Evolutionary conservation across 2,113 vertebrate species (phyloP), one percentile per base, ranked within the genome.

Genomic region (Nothocercus nigrocapillus): DNA sequence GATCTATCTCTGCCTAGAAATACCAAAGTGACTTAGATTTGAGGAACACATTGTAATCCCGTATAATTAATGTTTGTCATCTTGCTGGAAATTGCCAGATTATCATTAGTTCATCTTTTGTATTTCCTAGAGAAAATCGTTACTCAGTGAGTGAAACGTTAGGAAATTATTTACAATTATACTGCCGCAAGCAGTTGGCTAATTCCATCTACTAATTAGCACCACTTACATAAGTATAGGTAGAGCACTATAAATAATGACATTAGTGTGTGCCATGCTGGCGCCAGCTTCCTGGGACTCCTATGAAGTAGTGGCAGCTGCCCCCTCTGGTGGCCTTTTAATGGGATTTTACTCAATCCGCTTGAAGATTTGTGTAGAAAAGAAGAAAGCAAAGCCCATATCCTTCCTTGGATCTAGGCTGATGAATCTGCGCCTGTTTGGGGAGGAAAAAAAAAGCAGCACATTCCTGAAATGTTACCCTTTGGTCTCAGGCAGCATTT

Each of bases 131-230:
- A 95, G 90, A 95, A 96, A 93, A 90, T 96, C 95, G 94, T 96
- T 95, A 93, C 70, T 82, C 77, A 24, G 91, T 9, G 77, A 96
- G 72, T 42, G 91, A 95, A 93, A 85, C 75, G 80, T 75, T 42
- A 68, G 94, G 81, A 97, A 97, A 97, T 97, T 97, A 96, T 97
- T 97, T 96, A 96, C 96, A 97, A 95, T 95, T 92, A 94, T 7
- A 87, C 82, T 90, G 87, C 92, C 40, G 78, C 91, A 90, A 95
- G 94, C 96, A 95, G 94, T 72, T 64, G 91, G 95, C 92, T 97
- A 97, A 97, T 97, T 97, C 93, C 75, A 90, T 91, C 95, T 94
- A 12, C 95, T 96, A 97, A 97, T 97, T 96, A 97, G 88, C 85
- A 83, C 58, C 90, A 82, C 92, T 96, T 93, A 78, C 90, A 87